These are phyloP conservation scores for Scatophagus argus DNA, from an alignment of 2,113 vertebrate species.

Conservation along the genomic window DNA sequence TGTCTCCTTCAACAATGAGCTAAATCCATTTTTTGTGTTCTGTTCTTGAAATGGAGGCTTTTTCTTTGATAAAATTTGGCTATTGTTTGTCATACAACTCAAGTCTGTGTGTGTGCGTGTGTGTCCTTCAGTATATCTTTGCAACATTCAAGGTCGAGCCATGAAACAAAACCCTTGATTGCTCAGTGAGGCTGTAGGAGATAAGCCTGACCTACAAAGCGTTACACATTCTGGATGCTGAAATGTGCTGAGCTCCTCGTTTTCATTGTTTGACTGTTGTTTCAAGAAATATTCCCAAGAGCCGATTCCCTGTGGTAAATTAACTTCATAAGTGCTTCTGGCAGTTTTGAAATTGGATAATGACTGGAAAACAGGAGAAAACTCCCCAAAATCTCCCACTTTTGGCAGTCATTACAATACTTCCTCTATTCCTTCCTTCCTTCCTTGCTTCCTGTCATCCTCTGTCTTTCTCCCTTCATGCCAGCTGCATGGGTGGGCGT, in stretches of 20 bases:
- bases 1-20: slow-evolving; percentile 22
- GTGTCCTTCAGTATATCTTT: slow-evolving; percentile 35
- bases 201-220: slow-evolving; percentile 45
- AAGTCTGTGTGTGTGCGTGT: neutral
- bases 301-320: neutral
- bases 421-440: neutral
- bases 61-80: neutral
- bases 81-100: slow-evolving; percentile 10
- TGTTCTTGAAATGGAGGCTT: neutral
- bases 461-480: slow-evolving; percentile 42
- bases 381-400: slow-evolving; percentile 2
- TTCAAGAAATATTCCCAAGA: slow-evolving; percentile 4
- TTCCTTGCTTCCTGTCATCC: neutral
- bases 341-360: slow-evolving; percentile 25
- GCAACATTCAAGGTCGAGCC: slow-evolving; percentile 30
- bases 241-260: slow-evolving; percentile 31
- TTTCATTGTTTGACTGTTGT: slow-evolving; percentile 34
- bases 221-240: slow-evolving; percentile 1
- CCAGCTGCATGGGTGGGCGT: slow-evolving; percentile 54
- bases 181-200: slow-evolving; percentile 31
- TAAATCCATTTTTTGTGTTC: neutral
- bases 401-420: slow-evolving; percentile 33
- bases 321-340: neutral
- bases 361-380: neutral
- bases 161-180: slow-evolving; percentile 45